Percentiles rank a stretch among this genome's conserved stretches.
Evolutionary conservation across 2,113 vertebrate species (phyloP).

Genomic region (Paracanthobrama guichenoti): DNA sequence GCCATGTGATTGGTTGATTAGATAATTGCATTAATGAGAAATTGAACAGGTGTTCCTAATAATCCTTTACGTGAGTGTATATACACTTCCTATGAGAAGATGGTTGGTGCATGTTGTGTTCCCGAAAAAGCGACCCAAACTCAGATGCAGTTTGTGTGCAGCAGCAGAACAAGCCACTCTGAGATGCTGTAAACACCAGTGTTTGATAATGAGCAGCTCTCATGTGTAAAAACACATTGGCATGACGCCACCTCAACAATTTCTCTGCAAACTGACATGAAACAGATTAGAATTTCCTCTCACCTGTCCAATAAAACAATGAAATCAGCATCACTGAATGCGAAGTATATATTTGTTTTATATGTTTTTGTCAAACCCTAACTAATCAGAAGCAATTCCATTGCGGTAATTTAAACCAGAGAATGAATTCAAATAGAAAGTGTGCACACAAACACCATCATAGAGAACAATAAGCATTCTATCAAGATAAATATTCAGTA

Average conservation of each 20-base stretch:
- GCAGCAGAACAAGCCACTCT: no score
- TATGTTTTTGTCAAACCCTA: background rate
- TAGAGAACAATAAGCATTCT: background rate
- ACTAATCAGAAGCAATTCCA: background rate
- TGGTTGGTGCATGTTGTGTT: no score
- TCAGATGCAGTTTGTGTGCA: no score
- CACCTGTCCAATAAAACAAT: background rate
- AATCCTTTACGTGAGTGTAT: no score
- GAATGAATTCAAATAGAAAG: background rate
- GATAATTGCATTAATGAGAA: no score
- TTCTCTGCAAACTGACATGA: background rate
- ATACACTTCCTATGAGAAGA: no score
- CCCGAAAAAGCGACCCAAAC: no score
- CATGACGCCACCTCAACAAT: background rate
- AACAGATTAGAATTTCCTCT: background rate
- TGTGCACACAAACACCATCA: background rate
- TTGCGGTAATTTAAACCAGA: background rate
- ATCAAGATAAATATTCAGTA: background rate
- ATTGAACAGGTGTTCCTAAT: no score
- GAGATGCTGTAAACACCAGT: no score
- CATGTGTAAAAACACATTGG: background rate
- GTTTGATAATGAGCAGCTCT: no score
- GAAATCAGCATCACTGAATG: background rate
- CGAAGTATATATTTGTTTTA: background rate
- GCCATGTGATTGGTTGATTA: no score